Base-by-base conservation (phyloP, 2,888 invertebrate species). In the Isoperla grammatica region DNA sequence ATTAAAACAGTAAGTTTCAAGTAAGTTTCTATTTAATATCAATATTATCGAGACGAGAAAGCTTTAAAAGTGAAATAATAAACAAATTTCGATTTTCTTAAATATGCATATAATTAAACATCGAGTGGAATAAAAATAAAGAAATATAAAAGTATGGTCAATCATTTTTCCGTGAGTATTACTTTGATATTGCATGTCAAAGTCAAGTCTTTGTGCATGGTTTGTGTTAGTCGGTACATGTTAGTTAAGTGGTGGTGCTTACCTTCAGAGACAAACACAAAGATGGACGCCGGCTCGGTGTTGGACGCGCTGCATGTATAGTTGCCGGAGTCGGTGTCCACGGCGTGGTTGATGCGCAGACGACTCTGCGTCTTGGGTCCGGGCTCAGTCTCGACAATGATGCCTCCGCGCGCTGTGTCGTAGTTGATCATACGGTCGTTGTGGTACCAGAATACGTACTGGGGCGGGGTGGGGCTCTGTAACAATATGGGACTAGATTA, bases 401-500 rank as follows among this genome's bases (percentile, higher is more conserved):
- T 90, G 67, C 85, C 86, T 67, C 90, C 87, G 71, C 91, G 84
- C 69, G 87, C 80, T 69, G 84, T 87, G 77, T 93, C 92, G 78
- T 92, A 93, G 81, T 93, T 94, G 79, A 94, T 91, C 87, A 94
- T 91, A 72, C 89, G 87, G 76, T 88, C 88, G 79, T 94, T 92
- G 80, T 93, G 93, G 79, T 90, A 93, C 94, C 94, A 94, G 80
- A 93, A 93, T 72, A 95, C 92, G 80, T 92, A 94, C 78, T 92
- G 92, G 66, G 93, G 93, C 67, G 92, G 93, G 72, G 87, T 89
- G 58, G 93, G 93, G 74, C 92, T 92, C 90, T 92, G 82, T 2
- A 83, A 82, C 67, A 49, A 29, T 29, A 29, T 29, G 29, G 5
- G 29, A n/a, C n/a, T n/a, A n/a, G n/a, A n/a, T n/a, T n/a, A n/a